Evolutionary conservation across 2,888 invertebrate genomes (phyloP).

Genomic region (Drosophila testacea): DNA sequence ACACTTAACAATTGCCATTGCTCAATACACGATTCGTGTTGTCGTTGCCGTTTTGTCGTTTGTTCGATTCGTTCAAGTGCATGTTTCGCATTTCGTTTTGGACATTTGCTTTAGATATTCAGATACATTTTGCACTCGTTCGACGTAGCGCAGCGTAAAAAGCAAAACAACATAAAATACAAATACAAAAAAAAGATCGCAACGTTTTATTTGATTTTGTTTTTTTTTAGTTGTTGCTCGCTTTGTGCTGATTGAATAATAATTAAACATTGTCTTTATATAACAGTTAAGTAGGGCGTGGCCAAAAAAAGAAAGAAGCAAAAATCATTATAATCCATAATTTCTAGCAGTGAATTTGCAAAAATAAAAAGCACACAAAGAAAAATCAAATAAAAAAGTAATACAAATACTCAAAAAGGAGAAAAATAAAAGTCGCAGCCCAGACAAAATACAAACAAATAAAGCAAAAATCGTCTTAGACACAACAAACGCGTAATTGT

Average conservation of each 20-base stretch:
- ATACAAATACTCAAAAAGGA: conserved; percentile 14
- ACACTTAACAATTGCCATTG: conserved; percentile 31
- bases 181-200: conserved; percentile 13
- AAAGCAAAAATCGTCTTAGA: conserved; percentile 24
- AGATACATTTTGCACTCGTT: conserved; percentile 34
- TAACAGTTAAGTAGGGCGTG: conserved; percentile 55
- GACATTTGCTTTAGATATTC: conserved; percentile 40
- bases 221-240: conserved; percentile 24
- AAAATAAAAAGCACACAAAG: conserved; percentile 16
- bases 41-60: conserved; percentile 12
- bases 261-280: conserved; percentile 62
- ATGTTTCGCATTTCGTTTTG: conserved; percentile 52
- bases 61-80: conserved; percentile 58
- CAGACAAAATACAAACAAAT: conserved; percentile 27
- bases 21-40: conserved; percentile 39
- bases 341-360: conserved; percentile 48
- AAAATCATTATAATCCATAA: conserved; percentile 21
- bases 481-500: conserved; percentile 38
- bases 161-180: conserved; percentile 3
- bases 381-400: conserved; percentile 10
- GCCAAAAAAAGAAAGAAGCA: conserved; percentile 11
- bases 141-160: conserved; percentile 28
- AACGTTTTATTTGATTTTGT: conserved; percentile 38
- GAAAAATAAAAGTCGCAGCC: conserved; percentile 7
- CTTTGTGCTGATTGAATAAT: conserved; percentile 68